phyloP scores from a whole-genome alignment of 2,888 invertebrate species.

The Campoplex nolae region DNA sequence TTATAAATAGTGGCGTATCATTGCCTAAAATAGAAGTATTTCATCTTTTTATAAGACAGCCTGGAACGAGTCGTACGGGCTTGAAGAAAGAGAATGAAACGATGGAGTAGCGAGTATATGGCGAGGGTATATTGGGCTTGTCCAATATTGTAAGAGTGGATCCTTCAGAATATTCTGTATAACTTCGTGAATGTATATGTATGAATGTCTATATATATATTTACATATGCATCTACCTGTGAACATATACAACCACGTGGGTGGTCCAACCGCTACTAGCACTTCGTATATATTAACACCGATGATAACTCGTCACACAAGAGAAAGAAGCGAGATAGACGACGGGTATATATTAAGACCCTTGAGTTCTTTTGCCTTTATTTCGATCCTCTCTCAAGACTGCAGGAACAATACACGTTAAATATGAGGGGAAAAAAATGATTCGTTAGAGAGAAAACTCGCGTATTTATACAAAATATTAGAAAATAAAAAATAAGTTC shows the following conservation, averaged over 20 bases:
- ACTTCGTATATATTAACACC: slow-evolving; percentile 78
- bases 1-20: slow-evolving; percentile 27
- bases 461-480: background rate
- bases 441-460: slow-evolving; percentile 1
- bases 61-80: slow-evolving; percentile 61
- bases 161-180: slow-evolving; percentile 70
- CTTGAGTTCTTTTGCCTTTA: slow-evolving; percentile 29
- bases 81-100: slow-evolving; percentile 39
- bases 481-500: background rate
- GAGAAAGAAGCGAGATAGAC: slow-evolving; percentile 54
- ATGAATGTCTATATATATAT: slow-evolving; percentile 1
- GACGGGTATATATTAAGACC: slow-evolving; percentile 47
- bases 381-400: slow-evolving; percentile 38
- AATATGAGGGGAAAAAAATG: slow-evolving; percentile 6
- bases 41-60: slow-evolving; percentile 77
- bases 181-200: slow-evolving; percentile 1
- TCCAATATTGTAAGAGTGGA: slow-evolving; percentile 68
- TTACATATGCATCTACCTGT: slow-evolving; percentile 73
- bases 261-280: slow-evolving; percentile 76
- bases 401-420: background rate
- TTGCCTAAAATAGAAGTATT: slow-evolving; percentile 74
- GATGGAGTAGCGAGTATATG: slow-evolving; percentile 30
- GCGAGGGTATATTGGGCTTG: slow-evolving; percentile 52
- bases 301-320: slow-evolving; percentile 76
- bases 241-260: slow-evolving; percentile 73